Conservation (phyloP, 92 coral and sea anemone species). For the Palythoa caribaeorum region DNA sequence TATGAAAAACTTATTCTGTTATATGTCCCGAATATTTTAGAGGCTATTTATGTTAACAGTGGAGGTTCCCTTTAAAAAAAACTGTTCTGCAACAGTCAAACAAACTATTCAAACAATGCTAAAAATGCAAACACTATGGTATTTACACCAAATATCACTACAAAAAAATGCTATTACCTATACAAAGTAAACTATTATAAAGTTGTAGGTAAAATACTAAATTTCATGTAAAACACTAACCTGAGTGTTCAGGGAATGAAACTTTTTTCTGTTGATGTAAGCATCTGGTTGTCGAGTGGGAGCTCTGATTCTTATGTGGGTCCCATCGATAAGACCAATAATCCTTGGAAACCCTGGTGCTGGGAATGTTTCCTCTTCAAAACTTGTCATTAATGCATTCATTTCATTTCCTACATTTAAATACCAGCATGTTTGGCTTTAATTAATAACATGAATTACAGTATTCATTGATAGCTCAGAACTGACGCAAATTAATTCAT, state of each 20-base stretch:
- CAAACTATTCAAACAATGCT: too few species aligned
- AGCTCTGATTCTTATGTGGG: constrained; percentile 53
- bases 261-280: constrained; percentile 55
- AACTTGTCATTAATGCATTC: background rate
- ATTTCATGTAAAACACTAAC: constrained; percentile 37
- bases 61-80: too few species aligned
- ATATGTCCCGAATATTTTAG: too few species aligned
- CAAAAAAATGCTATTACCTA: background rate
- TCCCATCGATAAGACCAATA: constrained; percentile 18
- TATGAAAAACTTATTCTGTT: too few species aligned
- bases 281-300: constrained; percentile 51
- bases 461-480: background rate
- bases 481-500: too few species aligned
- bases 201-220: background rate
- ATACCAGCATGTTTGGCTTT: background rate
- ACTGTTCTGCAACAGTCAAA: too few species aligned
- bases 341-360: constrained; percentile 12
- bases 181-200: too few species aligned
- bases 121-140: background rate
- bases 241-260: constrained; percentile 57
- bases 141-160: background rate
- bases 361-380: background rate
- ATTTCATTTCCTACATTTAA: constrained; percentile 3
- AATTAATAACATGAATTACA: background rate
- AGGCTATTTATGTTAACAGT: too few species aligned